Conservation (phyloP, 2,888 invertebrate genomes). For the Dryomyza anilis region DNA sequence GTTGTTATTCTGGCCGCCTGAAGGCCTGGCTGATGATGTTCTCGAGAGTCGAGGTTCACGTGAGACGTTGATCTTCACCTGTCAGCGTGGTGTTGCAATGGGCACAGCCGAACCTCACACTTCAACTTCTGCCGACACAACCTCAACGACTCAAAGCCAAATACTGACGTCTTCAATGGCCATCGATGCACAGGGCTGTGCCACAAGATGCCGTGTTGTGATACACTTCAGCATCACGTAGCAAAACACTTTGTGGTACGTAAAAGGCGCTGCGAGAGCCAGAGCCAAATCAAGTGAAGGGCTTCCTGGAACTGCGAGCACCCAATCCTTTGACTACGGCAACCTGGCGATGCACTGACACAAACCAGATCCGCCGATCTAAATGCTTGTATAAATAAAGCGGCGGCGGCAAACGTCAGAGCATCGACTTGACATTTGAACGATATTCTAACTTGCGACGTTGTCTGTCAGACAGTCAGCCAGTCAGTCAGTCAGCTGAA, state of each 20-base stretch:
- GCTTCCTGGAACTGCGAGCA: constrained; percentile 18
- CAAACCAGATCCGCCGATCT: not conserved
- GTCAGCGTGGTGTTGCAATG: constrained; percentile 42
- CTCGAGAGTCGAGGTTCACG: too few species aligned
- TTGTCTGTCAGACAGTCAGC: constrained; percentile 43
- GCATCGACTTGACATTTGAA: constrained; percentile 55
- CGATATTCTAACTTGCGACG: constrained; percentile 54
- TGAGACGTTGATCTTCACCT: constrained; percentile 33
- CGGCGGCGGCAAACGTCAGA: not conserved
- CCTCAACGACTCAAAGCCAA: constrained; percentile 55
- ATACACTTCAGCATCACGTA: too few species aligned
- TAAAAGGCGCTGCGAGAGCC: not conserved
- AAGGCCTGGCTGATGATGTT: constrained; percentile 10
- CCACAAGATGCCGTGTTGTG: constrained; percentile 49
- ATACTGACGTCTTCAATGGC: constrained; percentile 53
- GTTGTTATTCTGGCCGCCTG: constrained; percentile 17
- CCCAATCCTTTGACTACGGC: constrained; percentile 8
- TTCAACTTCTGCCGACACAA: constrained; percentile 44
- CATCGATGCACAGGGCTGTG: constrained; percentile 45
- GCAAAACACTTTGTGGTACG: constrained; percentile 40
- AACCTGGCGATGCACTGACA: not conserved
- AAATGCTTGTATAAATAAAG: not conserved
- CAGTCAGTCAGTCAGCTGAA: constrained; percentile 21
- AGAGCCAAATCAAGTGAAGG: not conserved
- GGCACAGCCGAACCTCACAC: constrained; percentile 53